These are phyloP conservation scores for Varecia variegata DNA, from an alignment of 2,797 vertebrate species.

Conservation along the genomic window DNA sequence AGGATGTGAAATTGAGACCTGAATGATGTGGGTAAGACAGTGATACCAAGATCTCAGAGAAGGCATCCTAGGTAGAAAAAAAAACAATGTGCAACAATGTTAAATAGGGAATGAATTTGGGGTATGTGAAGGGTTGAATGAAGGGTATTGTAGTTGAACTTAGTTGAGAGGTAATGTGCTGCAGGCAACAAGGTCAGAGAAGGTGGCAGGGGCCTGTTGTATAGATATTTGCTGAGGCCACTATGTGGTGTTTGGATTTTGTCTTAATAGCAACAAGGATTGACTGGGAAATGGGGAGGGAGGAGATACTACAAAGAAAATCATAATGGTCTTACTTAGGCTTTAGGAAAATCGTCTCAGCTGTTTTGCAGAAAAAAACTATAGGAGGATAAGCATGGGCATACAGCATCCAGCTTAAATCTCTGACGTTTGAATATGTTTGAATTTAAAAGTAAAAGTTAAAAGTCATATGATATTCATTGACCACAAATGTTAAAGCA, in stretches of 20 bases:
- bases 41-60: background rate
- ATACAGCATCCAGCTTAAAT: background rate
- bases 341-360: background rate
- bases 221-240: background rate
- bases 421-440: background rate
- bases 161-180: background rate
- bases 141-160: background rate
- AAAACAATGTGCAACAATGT: background rate
- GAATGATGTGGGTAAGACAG: background rate
- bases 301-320: background rate
- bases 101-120: background rate
- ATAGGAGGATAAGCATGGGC: background rate
- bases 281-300: background rate
- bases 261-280: background rate
- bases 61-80: background rate
- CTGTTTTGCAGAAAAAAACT: background rate
- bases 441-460: background rate
- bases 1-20: background rate
- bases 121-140: background rate
- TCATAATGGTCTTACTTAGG: background rate
- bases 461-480: background rate
- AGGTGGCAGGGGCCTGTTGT: fast-evolving
- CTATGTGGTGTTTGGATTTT: background rate
- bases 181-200: background rate
- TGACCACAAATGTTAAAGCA: background rate